A percentile compares a stretch with the other conserved stretches of the same genome.
Conservation (phyloP, 2,888 invertebrate species). For the Nephrocerus scutellatus region DNA sequence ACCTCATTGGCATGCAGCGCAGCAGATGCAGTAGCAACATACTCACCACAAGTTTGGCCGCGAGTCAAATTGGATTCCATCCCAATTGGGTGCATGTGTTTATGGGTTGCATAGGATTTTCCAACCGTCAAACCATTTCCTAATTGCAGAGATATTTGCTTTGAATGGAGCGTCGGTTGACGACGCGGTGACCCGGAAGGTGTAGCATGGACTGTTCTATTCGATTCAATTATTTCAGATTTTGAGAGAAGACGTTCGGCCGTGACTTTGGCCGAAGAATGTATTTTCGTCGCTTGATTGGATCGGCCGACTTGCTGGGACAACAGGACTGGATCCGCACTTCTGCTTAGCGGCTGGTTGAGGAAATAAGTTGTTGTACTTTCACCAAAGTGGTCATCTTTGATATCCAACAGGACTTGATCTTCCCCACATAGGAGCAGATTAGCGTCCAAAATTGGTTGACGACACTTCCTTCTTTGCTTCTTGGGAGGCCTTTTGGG, state of each 20-base stretch:
- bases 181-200: conserved; percentile 29
- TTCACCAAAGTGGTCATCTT: conserved; percentile 59
- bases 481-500: conserved; percentile 5
- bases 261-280: too few species aligned
- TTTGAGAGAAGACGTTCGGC: conserved; percentile 30
- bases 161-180: conserved; percentile 29
- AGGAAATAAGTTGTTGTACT: conserved; percentile 38
- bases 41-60: too few species aligned
- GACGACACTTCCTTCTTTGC: conserved; percentile 23
- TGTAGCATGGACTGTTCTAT: conserved; percentile 26
- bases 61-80: conserved; percentile 28
- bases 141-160: conserved; percentile 20
- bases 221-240: conserved; percentile 41
- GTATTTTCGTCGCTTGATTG: neutral
- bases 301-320: conserved; percentile 11
- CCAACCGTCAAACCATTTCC: conserved; percentile 22
- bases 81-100: conserved; percentile 40
- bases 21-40: conserved; percentile 1
- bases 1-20: neutral
- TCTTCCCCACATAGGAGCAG: conserved; percentile 27
- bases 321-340: conserved; percentile 38
- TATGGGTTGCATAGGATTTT: conserved; percentile 18
- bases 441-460: conserved; percentile 45
- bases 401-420: conserved; percentile 51
- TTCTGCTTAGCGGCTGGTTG: conserved; percentile 35